Conservation (phyloP, 1,140 invertebrate genomes). For the Anthonomus grandis region DNA sequence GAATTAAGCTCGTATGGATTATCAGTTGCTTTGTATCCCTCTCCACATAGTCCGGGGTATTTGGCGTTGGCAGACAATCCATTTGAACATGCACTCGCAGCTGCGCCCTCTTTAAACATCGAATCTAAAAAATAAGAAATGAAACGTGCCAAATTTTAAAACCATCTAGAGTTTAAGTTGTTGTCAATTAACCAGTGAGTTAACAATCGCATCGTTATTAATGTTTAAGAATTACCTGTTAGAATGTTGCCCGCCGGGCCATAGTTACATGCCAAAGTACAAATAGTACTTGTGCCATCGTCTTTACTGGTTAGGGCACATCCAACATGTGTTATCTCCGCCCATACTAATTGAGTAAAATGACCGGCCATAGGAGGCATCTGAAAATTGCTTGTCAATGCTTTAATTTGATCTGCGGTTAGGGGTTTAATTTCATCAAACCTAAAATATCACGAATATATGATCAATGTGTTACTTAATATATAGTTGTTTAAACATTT, state of each 20-base stretch:
- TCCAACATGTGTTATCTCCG: slow-evolving; percentile 17
- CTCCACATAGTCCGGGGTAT: slow-evolving; percentile 9
- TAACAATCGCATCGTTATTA: too few relatives aligned
- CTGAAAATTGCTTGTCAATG: background rate
- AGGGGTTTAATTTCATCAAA: background rate
- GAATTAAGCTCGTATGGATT: too few relatives aligned
- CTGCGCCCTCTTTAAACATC: slow-evolving; percentile 12
- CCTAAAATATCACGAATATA: background rate
- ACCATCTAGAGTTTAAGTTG: too few relatives aligned
- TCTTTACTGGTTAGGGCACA: slow-evolving; percentile 18
- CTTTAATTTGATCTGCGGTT: background rate
- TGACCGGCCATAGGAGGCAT: slow-evolving; percentile 1
- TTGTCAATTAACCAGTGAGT: too few relatives aligned
- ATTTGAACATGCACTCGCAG: slow-evolving; percentile 8
- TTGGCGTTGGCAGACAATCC: background rate
- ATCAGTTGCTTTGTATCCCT: too few relatives aligned
- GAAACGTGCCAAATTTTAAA: too few relatives aligned
- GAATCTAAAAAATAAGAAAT: too few relatives aligned
- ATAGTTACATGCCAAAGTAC: slow-evolving; percentile 26
- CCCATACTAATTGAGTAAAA: slow-evolving; percentile 25
- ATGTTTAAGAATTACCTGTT: too few relatives aligned
- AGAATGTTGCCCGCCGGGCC: slow-evolving; percentile 25
- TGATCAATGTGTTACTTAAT: background rate
- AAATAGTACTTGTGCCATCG: background rate
- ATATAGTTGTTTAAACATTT: too few relatives aligned